Evolutionary conservation across 1,140 invertebrate genomes (phyloP).

Genomic region (Oryzaephilus surinamensis): DNA sequence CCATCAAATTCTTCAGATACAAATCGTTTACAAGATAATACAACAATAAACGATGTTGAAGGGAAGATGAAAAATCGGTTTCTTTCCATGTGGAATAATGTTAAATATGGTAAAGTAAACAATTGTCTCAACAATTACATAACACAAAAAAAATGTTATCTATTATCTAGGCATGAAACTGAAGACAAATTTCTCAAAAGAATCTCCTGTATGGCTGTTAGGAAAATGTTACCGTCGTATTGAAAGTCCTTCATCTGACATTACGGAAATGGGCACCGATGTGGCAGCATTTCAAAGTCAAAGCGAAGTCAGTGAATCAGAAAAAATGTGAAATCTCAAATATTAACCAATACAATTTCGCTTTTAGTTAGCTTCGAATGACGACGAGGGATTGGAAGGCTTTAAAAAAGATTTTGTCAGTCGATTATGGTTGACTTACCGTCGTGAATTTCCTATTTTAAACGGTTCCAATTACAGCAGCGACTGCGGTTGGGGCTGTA

Average conservation of each 20-base stretch:
- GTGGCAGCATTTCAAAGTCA: constrained; percentile 31
- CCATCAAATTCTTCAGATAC: constrained; percentile 16
- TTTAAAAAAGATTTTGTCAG: constrained; percentile 70
- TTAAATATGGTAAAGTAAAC: constrained; percentile 62
- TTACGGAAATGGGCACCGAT: constrained; percentile 46
- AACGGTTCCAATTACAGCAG: constrained; percentile 66
- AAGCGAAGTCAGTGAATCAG: constrained; percentile 21
- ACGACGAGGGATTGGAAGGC: constrained; percentile 52
- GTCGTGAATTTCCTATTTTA: constrained; percentile 67
- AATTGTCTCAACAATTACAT: not conserved
- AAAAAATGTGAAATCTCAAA: not conserved
- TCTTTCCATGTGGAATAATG: constrained; percentile 80
- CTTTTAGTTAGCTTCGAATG: constrained; percentile 23
- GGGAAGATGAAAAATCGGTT: constrained; percentile 73
- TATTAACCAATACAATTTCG: not conserved
- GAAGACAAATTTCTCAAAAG: constrained; percentile 73
- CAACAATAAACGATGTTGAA: constrained; percentile 42
- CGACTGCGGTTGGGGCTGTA: constrained; percentile 83
- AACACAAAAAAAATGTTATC: constrained; percentile 1
- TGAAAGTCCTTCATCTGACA: constrained; percentile 49
- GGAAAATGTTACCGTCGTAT: constrained; percentile 70
- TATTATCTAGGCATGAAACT: constrained; percentile 44
- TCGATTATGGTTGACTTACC: constrained; percentile 71
- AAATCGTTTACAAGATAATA: constrained; percentile 31
- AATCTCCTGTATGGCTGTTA: constrained; percentile 74